phyloP scores from a whole-genome alignment of 2,113 vertebrate species.

The Hiodon tergisus region DNA sequence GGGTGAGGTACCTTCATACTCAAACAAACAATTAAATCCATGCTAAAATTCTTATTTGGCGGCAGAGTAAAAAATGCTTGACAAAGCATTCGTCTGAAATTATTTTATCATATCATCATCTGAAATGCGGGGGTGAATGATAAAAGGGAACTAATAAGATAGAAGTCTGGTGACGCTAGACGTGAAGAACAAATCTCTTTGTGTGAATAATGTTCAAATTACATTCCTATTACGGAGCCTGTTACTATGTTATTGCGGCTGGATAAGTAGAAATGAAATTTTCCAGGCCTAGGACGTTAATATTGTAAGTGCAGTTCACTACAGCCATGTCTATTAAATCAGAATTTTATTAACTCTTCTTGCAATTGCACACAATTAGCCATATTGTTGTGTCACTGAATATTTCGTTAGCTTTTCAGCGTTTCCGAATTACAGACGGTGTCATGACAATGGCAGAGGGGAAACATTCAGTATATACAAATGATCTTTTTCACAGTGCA shows the following conservation, averaged over 20 bases:
- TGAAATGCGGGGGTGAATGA: not conserved
- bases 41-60: not conserved
- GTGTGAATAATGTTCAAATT: not conserved
- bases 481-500: too few relatives aligned
- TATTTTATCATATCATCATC: conserved; percentile 1
- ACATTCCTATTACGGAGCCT: conserved; percentile 4
- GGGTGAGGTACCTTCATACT: not conserved
- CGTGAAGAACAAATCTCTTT: not conserved
- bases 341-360: conserved; percentile 18
- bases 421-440: too few relatives aligned
- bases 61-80: not conserved
- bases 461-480: not conserved
- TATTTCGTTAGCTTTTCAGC: conserved; percentile 8
- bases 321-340: conserved; percentile 12
- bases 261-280: conserved; percentile 1
- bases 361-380: conserved; percentile 10
- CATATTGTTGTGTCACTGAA: conserved; percentile 3
- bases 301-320: not conserved
- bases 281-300: conserved; percentile 14
- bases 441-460: too few relatives aligned
- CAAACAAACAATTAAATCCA: not conserved
- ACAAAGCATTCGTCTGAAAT: not conserved
- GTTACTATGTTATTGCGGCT: not conserved
- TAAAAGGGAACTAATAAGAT: not conserved
- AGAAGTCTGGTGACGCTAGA: not conserved